Base-by-base conservation (phyloP, 2,113 vertebrate species). In the Miniopterus natalensis region DNA sequence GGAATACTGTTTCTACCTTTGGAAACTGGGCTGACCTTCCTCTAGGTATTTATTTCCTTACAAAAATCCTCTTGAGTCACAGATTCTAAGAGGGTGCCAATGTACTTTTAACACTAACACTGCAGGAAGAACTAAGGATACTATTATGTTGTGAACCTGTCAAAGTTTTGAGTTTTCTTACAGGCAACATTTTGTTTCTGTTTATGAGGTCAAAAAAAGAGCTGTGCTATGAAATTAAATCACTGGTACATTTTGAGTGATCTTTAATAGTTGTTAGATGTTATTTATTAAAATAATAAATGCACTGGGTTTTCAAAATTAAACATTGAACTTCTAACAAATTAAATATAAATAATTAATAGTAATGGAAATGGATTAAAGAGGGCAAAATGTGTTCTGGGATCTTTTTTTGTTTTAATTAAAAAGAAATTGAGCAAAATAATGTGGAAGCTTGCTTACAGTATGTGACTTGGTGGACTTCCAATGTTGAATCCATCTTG, bases 321-420 rank as follows among this genome's bases (percentile, higher is more conserved):
- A 86, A 95, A 63, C 55, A 91, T 40, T 88, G 51, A 92, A 68
- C 14, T 73, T 92, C 27, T 78, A 92, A 57, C 29, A 94, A 91
- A 89, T 94, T 74, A 93, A 89, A 81, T 84, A 77, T 89, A 84
- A 96, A 96, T 84, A 70, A 94, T 80, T 95, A n/a, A 87, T 42
- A 59, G 91, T 83, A 87, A 66, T 89, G 65, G 31, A 79, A 94
- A 59, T 75, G 23, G 23, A 85, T 92, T 88, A 61, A 95, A 93
- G n/a, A 84, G 12, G 57, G 20, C 17, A 91, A 90, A 90, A 51
- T 51, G 63, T 71, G 9, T 83, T 47, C 36, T 2, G 74, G 2
- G 40, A 65, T 81, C 7, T 78, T 77, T 88, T 59, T 40, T 53
- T 27, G 55, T 81, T 83, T 89, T 36, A 65, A 80, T 23, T 84